Percentiles rank a stretch among this genome's conserved stretches.
Evolutionary conservation across 2,797 vertebrate species (phyloP).

Genomic region (Lepidocolaptes lacrymiger): DNA sequence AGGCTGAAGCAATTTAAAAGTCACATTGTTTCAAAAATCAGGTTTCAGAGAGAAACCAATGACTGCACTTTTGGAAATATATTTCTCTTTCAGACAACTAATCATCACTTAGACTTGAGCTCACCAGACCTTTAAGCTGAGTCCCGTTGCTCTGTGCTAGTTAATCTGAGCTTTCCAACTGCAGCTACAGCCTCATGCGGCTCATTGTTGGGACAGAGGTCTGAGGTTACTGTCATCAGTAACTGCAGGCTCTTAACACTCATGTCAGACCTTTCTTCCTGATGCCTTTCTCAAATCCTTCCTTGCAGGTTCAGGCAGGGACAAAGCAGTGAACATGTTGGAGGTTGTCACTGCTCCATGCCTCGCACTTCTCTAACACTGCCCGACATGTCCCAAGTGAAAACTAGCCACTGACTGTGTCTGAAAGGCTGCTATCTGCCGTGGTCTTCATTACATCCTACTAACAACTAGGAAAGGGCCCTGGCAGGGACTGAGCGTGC

Average conservation of each 20-base stretch:
- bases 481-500: accelerated
- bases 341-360: neutral
- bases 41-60: neutral
- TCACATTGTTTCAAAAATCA: neutral
- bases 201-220: neutral
- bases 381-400: accelerated
- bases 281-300: neutral
- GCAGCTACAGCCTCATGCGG: accelerated
- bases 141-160: neutral
- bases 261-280: neutral
- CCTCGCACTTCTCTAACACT: accelerated
- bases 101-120: neutral
- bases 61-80: neutral
- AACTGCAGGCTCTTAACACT: neutral
- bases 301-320: constrained; percentile 23
- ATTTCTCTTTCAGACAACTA: neutral
- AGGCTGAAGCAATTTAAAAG: neutral
- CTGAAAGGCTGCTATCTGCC: neutral
- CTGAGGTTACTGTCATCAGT: neutral
- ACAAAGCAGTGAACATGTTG: neutral
- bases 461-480: neutral
- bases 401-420: neutral
- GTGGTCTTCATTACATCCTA: neutral
- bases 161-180: neutral
- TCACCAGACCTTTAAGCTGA: neutral